phyloP scores from a whole-genome alignment of 2,888 invertebrate species.

The Drosophila kanekoi region DNA sequence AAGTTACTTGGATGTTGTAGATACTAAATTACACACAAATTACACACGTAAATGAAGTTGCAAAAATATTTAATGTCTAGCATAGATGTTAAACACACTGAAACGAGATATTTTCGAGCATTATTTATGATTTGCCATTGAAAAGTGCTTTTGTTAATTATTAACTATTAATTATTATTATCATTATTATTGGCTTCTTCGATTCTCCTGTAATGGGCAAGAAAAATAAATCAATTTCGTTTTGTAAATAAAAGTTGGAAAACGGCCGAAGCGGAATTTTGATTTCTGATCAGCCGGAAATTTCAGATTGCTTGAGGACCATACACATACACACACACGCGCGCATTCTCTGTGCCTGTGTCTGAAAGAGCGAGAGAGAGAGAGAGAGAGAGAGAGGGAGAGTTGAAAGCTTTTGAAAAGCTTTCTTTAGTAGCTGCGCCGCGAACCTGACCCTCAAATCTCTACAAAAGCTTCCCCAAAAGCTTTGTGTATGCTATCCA shows the following conservation, averaged over 20 bases:
- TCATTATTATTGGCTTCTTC: constrained; percentile 48
- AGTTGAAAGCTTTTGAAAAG: constrained; percentile 21
- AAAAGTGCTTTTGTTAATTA: constrained; percentile 42
- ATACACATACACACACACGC: not conserved
- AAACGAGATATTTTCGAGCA: constrained; percentile 63
- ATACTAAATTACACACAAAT: constrained; percentile 56
- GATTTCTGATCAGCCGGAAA: not conserved
- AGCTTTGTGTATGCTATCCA: not conserved
- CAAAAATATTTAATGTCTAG: constrained; percentile 37
- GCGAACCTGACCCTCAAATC: not conserved
- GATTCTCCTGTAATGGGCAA: constrained; percentile 51
- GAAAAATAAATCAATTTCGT: constrained; percentile 60
- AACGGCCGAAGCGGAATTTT: constrained; percentile 37
- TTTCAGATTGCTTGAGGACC: not conserved
- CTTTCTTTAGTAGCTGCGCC: not conserved
- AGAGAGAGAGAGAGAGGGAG: too few species aligned
- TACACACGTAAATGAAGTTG: constrained; percentile 34
- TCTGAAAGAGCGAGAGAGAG: too few species aligned
- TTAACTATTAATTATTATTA: constrained; percentile 5
- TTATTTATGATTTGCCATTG: constrained; percentile 44
- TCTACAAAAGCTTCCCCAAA: constrained; percentile 8
- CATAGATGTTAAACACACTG: constrained; percentile 38
- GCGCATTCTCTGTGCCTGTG: not conserved
- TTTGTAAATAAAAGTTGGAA: constrained; percentile 79
- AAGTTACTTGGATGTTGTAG: constrained; percentile 83